These are phyloP conservation scores for Pogonocherus hispidulus DNA, from an alignment of 2,888 invertebrate genomes.

Conservation along the genomic window DNA sequence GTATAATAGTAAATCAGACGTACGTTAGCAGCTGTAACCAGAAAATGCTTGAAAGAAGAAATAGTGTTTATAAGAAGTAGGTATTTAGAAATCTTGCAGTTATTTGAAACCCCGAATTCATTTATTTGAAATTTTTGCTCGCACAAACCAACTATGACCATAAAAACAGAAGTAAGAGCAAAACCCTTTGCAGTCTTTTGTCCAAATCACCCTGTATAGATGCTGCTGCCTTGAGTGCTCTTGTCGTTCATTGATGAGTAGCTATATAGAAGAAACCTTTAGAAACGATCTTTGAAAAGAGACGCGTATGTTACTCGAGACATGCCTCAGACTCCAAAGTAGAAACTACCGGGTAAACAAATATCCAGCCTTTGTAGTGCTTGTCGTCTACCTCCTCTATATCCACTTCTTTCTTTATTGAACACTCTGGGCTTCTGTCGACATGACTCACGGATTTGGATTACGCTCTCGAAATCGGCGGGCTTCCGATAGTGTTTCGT, in stretches of 20 bases:
- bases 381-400: slow-evolving; percentile 43
- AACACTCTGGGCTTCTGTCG: slow-evolving; percentile 27
- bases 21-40: too few species aligned
- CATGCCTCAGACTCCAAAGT: slow-evolving; percentile 39
- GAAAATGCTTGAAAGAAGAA: too few species aligned
- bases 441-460: slow-evolving; percentile 29
- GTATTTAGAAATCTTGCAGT: too few species aligned
- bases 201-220: too few species aligned
- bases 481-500: slow-evolving; percentile 14
- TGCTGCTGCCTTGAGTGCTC: slow-evolving; percentile 23
- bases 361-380: slow-evolving; percentile 51
- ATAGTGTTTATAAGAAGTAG: too few species aligned
- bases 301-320: slow-evolving; percentile 42
- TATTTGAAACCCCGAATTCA: too few species aligned
- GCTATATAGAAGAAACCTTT: slow-evolving; percentile 34
- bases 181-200: too few species aligned
- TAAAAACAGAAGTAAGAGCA: too few species aligned
- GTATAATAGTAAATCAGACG: too few species aligned
- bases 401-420: slow-evolving; percentile 32
- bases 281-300: slow-evolving; percentile 51
- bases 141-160: too few species aligned
- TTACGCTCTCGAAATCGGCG: slow-evolving; percentile 4
- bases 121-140: too few species aligned
- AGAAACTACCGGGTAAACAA: slow-evolving; percentile 49
- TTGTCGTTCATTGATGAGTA: slow-evolving; percentile 2